phyloP scores from a whole-genome alignment of 2,888 invertebrate species.

The Molanna angustata region DNA sequence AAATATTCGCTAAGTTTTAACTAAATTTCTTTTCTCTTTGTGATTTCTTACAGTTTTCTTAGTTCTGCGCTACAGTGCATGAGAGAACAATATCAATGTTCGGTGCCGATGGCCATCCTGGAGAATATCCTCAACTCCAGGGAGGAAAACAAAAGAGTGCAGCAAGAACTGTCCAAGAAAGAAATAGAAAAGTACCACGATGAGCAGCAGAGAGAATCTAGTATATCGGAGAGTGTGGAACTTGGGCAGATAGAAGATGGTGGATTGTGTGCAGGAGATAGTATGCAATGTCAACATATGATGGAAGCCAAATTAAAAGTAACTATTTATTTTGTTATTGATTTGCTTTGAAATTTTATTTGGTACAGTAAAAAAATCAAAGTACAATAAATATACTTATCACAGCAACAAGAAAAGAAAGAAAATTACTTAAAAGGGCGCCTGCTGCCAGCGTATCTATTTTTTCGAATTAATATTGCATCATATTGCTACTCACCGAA shows the following conservation, averaged over 20 bases:
- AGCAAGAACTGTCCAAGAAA: slow-evolving; percentile 40
- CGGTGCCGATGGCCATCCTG: slow-evolving; percentile 43
- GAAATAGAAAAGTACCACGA: background rate
- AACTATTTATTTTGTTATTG: background rate
- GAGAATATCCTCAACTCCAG: slow-evolving; percentile 45
- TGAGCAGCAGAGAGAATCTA: background rate
- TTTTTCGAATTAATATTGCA: too few relatives aligned
- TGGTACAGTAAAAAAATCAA: too few relatives aligned
- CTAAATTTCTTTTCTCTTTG: too few relatives aligned
- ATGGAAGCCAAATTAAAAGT: slow-evolving; percentile 28
- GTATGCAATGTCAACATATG: slow-evolving; percentile 20
- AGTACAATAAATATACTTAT: too few relatives aligned
- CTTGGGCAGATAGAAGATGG: background rate
- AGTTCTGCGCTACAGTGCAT: slow-evolving; percentile 45
- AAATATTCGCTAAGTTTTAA: too few relatives aligned
- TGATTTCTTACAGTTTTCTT: slow-evolving; percentile 41
- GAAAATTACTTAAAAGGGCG: too few relatives aligned
- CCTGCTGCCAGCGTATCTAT: too few relatives aligned
- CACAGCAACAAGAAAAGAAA: too few relatives aligned
- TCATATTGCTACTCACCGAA: too few relatives aligned
- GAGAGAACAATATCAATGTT: slow-evolving; percentile 49
- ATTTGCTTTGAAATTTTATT: background rate
- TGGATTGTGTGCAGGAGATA: background rate
- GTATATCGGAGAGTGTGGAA: slow-evolving; percentile 13
- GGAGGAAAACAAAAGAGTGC: slow-evolving; percentile 43